These are phyloP conservation scores for Melanocharis versteri DNA, from an alignment of 2,113 vertebrate genomes.

Conservation along the genomic window DNA sequence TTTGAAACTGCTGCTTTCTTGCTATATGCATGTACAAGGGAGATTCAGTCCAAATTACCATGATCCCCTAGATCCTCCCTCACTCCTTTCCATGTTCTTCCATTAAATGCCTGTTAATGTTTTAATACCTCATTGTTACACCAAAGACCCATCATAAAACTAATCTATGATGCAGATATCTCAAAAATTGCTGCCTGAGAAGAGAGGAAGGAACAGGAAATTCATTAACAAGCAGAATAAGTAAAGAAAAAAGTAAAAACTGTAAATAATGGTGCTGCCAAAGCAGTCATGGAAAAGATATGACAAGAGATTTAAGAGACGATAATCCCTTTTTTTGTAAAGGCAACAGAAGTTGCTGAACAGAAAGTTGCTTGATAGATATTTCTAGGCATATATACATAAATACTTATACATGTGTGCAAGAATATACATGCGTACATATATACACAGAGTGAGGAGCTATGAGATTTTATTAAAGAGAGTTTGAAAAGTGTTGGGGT, in stretches of 20 bases:
- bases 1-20: background rate
- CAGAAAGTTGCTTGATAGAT: background rate
- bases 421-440: background rate
- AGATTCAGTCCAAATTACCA: background rate
- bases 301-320: background rate
- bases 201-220: background rate
- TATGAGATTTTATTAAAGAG: background rate
- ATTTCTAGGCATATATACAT: background rate
- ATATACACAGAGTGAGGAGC: background rate
- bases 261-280: background rate
- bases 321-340: background rate
- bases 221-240: background rate
- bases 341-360: background rate
- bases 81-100: background rate
- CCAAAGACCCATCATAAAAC: background rate
- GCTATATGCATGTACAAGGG: background rate
- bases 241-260: background rate
- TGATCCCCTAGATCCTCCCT: background rate
- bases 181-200: background rate
- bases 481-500: no score
- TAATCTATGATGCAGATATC: background rate
- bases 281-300: background rate
- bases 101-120: background rate
- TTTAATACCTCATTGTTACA: background rate
- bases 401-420: background rate